Percentiles rank a stretch among this genome's conserved stretches.
These are phyloP conservation scores for Tetrax tetrax DNA, from an alignment of 2,113 vertebrate genomes.

Conservation along the genomic window DNA sequence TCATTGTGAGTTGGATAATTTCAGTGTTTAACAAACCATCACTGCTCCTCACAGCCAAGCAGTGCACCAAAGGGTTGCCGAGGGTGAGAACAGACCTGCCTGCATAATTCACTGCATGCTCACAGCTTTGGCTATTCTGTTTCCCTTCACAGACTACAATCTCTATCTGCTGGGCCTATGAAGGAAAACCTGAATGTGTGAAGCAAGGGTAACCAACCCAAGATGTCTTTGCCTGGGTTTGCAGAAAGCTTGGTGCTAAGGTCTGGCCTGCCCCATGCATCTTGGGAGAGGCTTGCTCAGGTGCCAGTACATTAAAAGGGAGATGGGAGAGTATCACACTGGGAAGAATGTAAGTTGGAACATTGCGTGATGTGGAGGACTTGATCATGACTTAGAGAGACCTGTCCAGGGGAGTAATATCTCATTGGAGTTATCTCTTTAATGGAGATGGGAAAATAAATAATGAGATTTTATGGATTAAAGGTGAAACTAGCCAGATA, in stretches of 20 bases:
- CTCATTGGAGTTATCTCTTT: not conserved
- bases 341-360: not conserved
- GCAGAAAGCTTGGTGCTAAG: not conserved
- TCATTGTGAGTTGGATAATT: not conserved
- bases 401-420: not conserved
- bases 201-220: not conserved
- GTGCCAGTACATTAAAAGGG: not conserved
- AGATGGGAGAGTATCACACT: not conserved
- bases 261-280: not conserved
- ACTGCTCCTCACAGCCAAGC: not conserved
- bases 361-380: not conserved
- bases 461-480: conserved; percentile 31
- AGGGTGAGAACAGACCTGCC: not conserved
- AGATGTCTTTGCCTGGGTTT: not conserved
- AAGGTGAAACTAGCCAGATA: not conserved
- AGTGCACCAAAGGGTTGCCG: not conserved
- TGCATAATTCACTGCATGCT: not conserved
- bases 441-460: not conserved
- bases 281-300: not conserved
- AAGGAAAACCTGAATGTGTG: not conserved
- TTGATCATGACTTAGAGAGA: not conserved
- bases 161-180: not conserved
- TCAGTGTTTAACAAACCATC: not conserved
- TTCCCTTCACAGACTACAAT: not conserved
- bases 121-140: not conserved